Evolutionary conservation across 2,888 invertebrate species (phyloP).

Genomic region (Mesorhabditis spiculigera): DNA sequence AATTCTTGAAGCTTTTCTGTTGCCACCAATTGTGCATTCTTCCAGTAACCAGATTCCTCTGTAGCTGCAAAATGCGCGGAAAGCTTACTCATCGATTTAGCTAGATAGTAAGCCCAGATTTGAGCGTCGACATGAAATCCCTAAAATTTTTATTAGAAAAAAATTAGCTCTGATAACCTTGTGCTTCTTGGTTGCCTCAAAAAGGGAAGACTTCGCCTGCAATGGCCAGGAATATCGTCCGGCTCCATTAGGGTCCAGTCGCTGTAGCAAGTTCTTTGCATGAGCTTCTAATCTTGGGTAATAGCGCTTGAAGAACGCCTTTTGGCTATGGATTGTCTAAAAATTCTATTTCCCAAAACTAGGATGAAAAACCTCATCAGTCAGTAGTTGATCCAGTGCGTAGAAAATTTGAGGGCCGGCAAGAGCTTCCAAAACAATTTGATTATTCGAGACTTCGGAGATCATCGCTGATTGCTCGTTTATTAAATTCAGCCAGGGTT

Average conservation of each 20-base stretch:
- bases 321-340: no score
- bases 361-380: background rate
- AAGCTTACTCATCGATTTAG: background rate
- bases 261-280: background rate
- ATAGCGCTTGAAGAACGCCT: no score
- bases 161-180: background rate
- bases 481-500: background rate
- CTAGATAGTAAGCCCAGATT: background rate
- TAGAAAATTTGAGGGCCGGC: background rate
- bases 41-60: background rate
- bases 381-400: conserved; percentile 1
- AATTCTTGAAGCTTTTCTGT: background rate
- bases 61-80: background rate
- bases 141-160: background rate
- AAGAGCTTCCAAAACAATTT: background rate
- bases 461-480: background rate
- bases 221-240: background rate
- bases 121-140: background rate
- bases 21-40: background rate
- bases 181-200: background rate
- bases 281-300: background rate
- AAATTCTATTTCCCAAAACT: background rate
- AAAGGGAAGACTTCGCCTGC: background rate
- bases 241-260: background rate
- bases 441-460: background rate